Percentiles rank a stretch among this genome's conserved stretches.
Evolutionary conservation across 2,113 vertebrate genomes (phyloP).

Genomic region (Xerus inauris): DNA sequence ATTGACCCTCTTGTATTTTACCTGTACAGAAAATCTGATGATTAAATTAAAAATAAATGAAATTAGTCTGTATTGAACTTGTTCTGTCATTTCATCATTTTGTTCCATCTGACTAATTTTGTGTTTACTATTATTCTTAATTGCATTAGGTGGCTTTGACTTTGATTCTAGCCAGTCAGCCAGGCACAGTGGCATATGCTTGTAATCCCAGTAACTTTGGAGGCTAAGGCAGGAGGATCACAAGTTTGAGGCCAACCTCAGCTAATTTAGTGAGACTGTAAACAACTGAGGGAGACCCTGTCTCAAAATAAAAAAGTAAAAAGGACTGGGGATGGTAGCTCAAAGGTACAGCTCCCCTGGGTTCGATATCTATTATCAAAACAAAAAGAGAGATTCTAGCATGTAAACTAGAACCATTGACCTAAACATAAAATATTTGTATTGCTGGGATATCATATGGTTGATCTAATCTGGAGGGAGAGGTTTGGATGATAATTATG

Average conservation of each 20-base stretch:
- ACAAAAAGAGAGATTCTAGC: too few relatives aligned
- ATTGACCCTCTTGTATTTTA: not conserved
- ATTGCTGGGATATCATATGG: not conserved
- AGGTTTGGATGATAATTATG: conserved; percentile 15
- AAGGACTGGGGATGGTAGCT: too few relatives aligned
- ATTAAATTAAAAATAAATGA: conserved; percentile 21
- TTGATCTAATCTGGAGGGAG: conserved; percentile 16
- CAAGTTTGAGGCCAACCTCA: too few relatives aligned
- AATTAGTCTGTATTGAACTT: not conserved
- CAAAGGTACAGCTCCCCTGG: too few relatives aligned
- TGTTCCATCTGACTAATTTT: conserved; percentile 1
- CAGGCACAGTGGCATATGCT: too few relatives aligned
- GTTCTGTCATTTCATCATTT: not conserved
- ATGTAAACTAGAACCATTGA: not conserved
- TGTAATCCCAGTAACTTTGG: too few relatives aligned
- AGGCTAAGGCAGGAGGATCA: too few relatives aligned
- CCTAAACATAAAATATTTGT: conserved; percentile 30
- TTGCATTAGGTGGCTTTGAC: not conserved
- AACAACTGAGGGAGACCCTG: too few relatives aligned
- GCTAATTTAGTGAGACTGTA: too few relatives aligned
- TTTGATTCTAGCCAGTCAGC: not conserved
- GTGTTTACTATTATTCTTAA: not conserved
- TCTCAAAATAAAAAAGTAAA: too few relatives aligned
- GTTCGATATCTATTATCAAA: too few relatives aligned
- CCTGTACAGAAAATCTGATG: not conserved